A percentile compares a stretch with the other conserved stretches of the same genome.
These are phyloP conservation scores for Andrena cerasifolii DNA, from an alignment of 1,140 invertebrate genomes.

Conservation along the genomic window DNA sequence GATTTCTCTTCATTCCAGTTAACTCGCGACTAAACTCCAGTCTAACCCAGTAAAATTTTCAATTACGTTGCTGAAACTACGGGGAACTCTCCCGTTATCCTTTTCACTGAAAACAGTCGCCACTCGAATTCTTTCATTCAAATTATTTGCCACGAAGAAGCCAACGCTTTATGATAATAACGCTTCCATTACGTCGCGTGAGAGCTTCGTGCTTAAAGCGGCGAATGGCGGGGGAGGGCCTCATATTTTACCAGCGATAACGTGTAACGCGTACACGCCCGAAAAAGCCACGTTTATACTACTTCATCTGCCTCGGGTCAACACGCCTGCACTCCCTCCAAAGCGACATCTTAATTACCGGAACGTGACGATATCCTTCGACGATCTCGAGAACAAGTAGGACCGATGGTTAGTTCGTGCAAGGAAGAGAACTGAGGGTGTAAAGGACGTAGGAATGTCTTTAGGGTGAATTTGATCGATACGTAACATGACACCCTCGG, in stretches of 20 bases:
- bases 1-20: too few species aligned
- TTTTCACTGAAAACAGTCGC: not conserved
- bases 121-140: not conserved
- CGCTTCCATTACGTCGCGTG: not conserved
- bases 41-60: too few species aligned
- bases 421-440: too few species aligned
- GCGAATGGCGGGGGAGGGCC: not conserved
- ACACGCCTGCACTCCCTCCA: too few species aligned
- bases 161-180: constrained; percentile 29
- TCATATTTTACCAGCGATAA: constrained; percentile 12
- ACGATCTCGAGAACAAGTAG: not conserved
- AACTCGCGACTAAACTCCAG: too few species aligned
- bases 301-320: not conserved
- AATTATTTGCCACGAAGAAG: constrained; percentile 23
- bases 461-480: too few species aligned
- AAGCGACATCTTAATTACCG: constrained; percentile 34
- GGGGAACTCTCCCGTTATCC: too few species aligned
- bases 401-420: not conserved
- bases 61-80: too few species aligned
- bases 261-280: not conserved
- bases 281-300: constrained; percentile 6
- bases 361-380: not conserved
- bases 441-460: too few species aligned
- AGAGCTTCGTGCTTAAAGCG: not conserved
- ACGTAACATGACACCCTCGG: too few species aligned